Conservation (phyloP, 2,797 vertebrate species). For the Centropyge bicolor region DNA sequence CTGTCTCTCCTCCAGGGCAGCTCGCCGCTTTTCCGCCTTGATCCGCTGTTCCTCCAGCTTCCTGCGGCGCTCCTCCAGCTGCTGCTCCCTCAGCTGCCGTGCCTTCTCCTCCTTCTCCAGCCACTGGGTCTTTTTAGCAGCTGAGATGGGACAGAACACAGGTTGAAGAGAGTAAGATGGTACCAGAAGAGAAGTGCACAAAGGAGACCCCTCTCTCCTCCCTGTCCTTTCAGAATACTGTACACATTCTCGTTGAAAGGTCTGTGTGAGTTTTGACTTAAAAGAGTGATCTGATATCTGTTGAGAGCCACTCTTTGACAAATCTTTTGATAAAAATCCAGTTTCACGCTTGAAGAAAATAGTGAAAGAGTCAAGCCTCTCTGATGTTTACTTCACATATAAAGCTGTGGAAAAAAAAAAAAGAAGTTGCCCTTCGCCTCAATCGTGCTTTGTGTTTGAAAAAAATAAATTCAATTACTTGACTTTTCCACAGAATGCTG, state of each 20-base stretch:
- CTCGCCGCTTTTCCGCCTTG: slow-evolving; percentile 91
- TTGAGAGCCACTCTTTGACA: slow-evolving; percentile 3
- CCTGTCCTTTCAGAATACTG: neutral
- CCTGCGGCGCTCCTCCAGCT: slow-evolving; percentile 92
- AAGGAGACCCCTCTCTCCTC: neutral
- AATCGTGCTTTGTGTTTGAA: slow-evolving; percentile 31
- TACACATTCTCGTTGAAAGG: neutral
- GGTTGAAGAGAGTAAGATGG: neutral
- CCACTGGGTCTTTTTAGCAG: slow-evolving; percentile 95
- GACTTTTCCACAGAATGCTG: slow-evolving; percentile 35
- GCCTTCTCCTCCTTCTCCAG: slow-evolving; percentile 97
- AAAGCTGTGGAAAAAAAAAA: neutral
- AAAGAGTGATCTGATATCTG: neutral
- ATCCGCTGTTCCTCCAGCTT: slow-evolving; percentile 93
- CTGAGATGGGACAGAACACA: slow-evolving; percentile 75
- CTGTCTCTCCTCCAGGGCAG: slow-evolving; percentile 93
- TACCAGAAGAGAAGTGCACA: slow-evolving; percentile 1
- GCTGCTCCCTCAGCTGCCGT: slow-evolving; percentile 91
- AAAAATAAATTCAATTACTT: slow-evolving; percentile 53
- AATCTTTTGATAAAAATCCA: slow-evolving; percentile 4
- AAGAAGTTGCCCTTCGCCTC: slow-evolving; percentile 14
- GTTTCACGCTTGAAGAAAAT: slow-evolving; percentile 3
- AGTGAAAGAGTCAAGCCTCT: neutral
- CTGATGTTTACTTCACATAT: slow-evolving; percentile 28
- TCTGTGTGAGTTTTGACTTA: neutral